These are phyloP conservation scores for Polypterus bichir DNA, from an alignment of 2,113 vertebrate genomes.

Conservation along the genomic window DNA sequence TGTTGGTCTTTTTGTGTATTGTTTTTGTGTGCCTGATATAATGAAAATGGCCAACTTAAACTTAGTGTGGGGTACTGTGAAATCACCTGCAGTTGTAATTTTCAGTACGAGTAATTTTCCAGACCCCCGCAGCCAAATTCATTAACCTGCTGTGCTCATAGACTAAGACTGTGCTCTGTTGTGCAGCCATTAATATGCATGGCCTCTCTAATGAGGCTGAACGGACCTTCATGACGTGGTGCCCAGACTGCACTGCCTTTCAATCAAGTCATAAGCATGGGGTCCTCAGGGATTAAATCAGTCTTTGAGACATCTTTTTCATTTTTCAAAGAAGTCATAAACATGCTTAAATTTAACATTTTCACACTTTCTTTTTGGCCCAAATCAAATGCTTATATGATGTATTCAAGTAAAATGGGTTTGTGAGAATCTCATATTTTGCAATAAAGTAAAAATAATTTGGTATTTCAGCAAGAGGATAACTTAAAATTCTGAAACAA, in stretches of 20 bases:
- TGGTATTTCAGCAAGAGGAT: too few relatives aligned
- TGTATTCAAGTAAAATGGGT: too few relatives aligned
- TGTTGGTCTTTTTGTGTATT: too few relatives aligned
- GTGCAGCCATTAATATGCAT: conserved; percentile 28
- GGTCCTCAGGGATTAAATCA: neutral
- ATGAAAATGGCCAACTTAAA: too few relatives aligned
- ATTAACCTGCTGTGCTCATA: conserved; percentile 28
- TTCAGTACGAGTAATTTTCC: conserved; percentile 30
- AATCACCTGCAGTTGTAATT: conserved; percentile 21
- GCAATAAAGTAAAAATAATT: too few relatives aligned
- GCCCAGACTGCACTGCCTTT: conserved; percentile 14
- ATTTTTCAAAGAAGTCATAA: conserved; percentile 1
- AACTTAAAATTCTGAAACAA: too few relatives aligned
- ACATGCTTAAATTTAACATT: neutral
- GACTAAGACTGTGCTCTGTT: conserved; percentile 22
- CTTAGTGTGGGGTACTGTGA: neutral
- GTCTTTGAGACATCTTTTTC: neutral
- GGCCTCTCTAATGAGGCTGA: conserved; percentile 32
- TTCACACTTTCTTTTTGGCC: too few relatives aligned
- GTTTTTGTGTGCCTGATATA: too few relatives aligned
- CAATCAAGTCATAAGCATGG: neutral
- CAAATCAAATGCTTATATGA: too few relatives aligned
- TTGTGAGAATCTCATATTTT: too few relatives aligned
- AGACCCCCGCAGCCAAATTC: conserved; percentile 30
- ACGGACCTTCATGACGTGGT: conserved; percentile 19